phyloP scores from a whole-genome alignment of 2,888 invertebrate species.

The Limnephilus rhombicus region DNA sequence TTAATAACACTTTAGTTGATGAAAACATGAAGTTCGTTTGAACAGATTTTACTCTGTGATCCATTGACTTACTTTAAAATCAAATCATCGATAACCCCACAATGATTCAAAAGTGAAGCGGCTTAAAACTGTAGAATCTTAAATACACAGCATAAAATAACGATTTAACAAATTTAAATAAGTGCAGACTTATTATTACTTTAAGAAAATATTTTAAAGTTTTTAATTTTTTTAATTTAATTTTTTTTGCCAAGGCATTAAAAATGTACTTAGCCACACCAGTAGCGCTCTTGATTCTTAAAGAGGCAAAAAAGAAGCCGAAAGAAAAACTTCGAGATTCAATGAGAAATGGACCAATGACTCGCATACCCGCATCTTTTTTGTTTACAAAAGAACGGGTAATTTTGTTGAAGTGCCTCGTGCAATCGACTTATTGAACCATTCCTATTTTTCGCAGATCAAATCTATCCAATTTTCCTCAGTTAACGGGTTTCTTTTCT shows the following conservation, averaged over 20 bases:
- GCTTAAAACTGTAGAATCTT: not conserved
- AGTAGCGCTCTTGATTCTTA: not conserved
- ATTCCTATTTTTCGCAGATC: not conserved
- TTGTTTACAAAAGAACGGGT: not conserved
- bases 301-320: not conserved
- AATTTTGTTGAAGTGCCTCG: constrained; percentile 1
- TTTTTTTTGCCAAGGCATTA: not conserved
- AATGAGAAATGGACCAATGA: not conserved
- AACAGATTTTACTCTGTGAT: not conserved
- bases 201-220: too few species aligned
- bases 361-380: not conserved
- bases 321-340: not conserved
- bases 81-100: not conserved
- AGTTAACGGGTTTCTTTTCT: not conserved
- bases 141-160: not conserved
- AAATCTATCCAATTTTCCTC: not conserved
- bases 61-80: not conserved
- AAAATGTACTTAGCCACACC: not conserved
- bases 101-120: not conserved
- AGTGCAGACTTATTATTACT: too few species aligned
- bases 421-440: not conserved
- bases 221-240: too few species aligned
- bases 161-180: not conserved
- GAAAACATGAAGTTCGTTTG: too few species aligned
- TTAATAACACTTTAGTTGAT: too few species aligned